These are phyloP conservation scores for Thinocorus orbignyianus DNA, from an alignment of 2,113 vertebrate genomes.

Conservation along the genomic window DNA sequence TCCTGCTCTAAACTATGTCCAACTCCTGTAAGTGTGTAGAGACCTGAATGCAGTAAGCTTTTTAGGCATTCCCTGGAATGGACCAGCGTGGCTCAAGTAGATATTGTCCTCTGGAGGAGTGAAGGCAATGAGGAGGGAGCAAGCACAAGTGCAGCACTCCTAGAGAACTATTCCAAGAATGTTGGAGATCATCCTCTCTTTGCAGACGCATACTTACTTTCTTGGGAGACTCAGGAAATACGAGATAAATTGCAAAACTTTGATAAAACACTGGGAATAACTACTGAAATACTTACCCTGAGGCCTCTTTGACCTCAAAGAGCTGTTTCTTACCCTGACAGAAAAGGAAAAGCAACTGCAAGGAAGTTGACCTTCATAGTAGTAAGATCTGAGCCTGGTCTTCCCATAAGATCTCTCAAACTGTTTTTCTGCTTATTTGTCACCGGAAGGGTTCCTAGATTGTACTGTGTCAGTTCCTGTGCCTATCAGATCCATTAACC, in stretches of 20 bases:
- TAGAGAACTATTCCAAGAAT: slow-evolving; percentile 21
- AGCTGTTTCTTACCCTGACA: neutral
- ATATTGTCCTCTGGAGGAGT: neutral
- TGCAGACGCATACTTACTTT: neutral
- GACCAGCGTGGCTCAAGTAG: neutral
- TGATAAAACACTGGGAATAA: neutral
- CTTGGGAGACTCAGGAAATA: neutral
- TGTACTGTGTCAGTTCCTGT: neutral
- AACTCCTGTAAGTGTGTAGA: neutral
- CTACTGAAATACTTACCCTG: neutral
- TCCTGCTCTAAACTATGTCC: neutral
- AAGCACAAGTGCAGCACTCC: neutral
- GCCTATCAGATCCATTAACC: neutral
- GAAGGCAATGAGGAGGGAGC: neutral
- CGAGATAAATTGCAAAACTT: neutral
- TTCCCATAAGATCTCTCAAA: neutral
- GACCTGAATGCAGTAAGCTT: neutral
- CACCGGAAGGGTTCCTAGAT: neutral
- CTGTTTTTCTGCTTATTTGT: neutral
- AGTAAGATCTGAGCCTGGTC: neutral
- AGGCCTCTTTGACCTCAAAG: neutral
- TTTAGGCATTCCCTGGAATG: neutral
- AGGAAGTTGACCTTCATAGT: neutral
- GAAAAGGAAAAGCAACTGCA: neutral
- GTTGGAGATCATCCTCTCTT: neutral